A percentile compares a stretch with the other conserved stretches of the same genome.
phyloP scores from a whole-genome alignment of 2,113 vertebrate genomes.

The Phrynosoma platyrhinos region DNA sequence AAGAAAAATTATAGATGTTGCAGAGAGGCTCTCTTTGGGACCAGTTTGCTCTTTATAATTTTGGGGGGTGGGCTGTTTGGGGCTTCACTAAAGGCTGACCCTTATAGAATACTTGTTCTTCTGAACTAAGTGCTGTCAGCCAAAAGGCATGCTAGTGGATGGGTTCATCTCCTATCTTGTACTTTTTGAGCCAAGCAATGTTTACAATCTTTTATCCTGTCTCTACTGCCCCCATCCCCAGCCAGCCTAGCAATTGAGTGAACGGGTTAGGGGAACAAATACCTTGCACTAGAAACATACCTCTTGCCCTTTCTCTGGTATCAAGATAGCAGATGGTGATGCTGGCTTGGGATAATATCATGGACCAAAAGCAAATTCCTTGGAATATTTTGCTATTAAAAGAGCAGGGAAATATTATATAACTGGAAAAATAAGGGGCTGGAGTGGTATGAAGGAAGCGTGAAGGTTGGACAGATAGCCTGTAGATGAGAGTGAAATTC shows the following conservation, averaged over 20 bases:
- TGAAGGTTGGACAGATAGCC: neutral
- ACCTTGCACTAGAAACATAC: slow-evolving; percentile 15
- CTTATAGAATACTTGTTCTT: neutral
- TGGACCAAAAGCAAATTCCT: slow-evolving; percentile 57
- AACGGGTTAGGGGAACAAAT: neutral
- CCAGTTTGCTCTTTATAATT: neutral
- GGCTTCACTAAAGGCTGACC: neutral
- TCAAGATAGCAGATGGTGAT: neutral
- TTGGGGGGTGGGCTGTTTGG: neutral
- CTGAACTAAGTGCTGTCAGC: neutral
- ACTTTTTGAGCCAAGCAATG: slow-evolving; percentile 31
- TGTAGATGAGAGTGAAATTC: neutral
- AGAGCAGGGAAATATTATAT: neutral
- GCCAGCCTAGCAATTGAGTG: neutral
- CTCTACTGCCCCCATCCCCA: neutral
- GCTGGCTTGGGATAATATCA: rapidly evolving
- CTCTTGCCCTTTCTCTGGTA: neutral
- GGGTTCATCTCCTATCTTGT: neutral
- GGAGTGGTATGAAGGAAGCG: neutral
- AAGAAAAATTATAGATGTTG: neutral
- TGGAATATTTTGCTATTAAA: neutral
- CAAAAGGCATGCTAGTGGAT: neutral
- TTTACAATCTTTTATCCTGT: slow-evolving; percentile 21
- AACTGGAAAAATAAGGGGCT: slow-evolving; percentile 60
- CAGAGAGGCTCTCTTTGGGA: neutral